Evolutionary conservation across 2,888 invertebrate species (phyloP).

Genomic region (Troilus luridus): DNA sequence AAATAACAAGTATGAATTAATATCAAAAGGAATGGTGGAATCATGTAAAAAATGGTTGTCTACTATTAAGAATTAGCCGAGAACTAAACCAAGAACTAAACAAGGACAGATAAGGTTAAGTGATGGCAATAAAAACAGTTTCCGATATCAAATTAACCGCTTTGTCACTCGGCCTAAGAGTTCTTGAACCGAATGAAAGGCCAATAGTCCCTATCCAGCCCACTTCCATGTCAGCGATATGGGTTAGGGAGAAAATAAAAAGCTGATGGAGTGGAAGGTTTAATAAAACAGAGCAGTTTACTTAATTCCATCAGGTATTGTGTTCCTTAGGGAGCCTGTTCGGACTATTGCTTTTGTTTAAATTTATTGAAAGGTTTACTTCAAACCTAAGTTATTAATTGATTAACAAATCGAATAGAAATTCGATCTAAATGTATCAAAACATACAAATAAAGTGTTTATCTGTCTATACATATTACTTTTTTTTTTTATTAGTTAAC

Average conservation of each 20-base stretch:
- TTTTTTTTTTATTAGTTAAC: no score
- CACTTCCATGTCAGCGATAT: neutral
- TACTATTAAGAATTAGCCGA: neutral
- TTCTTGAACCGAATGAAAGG: neutral
- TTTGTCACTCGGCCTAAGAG: neutral
- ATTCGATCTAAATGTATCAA: no score
- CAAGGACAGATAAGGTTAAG: neutral
- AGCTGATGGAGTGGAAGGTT: neutral
- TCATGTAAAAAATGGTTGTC: neutral
- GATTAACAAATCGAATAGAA: no score
- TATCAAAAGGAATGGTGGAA: neutral
- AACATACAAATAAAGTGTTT: no score
- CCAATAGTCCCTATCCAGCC: neutral
- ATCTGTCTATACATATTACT: no score
- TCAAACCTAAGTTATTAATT: no score
- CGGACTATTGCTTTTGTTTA: neutral
- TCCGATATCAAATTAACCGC: neutral
- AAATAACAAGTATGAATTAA: no score
- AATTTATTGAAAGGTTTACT: neutral
- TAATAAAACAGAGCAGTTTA: neutral
- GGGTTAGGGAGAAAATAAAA: neutral
- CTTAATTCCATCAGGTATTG: neutral
- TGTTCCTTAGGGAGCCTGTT: no score
- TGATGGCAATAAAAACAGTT: constrained; percentile 5
- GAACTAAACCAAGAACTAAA: neutral